A percentile compares a stretch with the other conserved stretches of the same genome.
Conservation (phyloP, 2,113 vertebrate genomes). For the Indicator maculatus region DNA sequence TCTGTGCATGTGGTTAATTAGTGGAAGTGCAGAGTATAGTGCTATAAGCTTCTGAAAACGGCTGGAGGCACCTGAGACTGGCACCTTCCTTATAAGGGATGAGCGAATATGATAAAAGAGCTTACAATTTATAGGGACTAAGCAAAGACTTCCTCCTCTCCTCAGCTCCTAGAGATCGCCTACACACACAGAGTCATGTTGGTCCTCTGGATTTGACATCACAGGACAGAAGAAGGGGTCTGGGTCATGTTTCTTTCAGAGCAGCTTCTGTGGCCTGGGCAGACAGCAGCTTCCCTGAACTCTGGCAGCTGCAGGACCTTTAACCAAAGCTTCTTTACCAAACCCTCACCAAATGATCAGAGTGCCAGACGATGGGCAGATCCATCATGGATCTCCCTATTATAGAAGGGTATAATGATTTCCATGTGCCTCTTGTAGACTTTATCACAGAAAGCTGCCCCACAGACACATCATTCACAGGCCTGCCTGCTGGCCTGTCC, state of each 20-base stretch:
- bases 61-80: not conserved
- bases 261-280: not conserved
- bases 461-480: not conserved
- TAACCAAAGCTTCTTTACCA: not conserved
- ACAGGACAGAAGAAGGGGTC: not conserved
- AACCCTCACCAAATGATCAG: fast-evolving
- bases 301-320: not conserved
- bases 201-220: not conserved
- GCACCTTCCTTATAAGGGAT: not conserved
- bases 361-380: no score
- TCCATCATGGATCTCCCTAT: not conserved
- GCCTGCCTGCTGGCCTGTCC: not conserved
- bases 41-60: not conserved
- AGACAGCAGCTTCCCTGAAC: not conserved
- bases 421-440: not conserved
- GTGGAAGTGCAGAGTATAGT: not conserved
- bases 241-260: not conserved
- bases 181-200: not conserved
- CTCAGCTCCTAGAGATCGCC: not conserved
- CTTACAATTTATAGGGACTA: not conserved
- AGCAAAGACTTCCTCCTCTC: not conserved
- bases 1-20: slow-evolving; percentile 7
- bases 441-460: not conserved
- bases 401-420: fast-evolving
- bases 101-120: not conserved